Evolutionary conservation across 2,797 vertebrate species (phyloP).

Genomic region (Lepidocolaptes lacrymiger): DNA sequence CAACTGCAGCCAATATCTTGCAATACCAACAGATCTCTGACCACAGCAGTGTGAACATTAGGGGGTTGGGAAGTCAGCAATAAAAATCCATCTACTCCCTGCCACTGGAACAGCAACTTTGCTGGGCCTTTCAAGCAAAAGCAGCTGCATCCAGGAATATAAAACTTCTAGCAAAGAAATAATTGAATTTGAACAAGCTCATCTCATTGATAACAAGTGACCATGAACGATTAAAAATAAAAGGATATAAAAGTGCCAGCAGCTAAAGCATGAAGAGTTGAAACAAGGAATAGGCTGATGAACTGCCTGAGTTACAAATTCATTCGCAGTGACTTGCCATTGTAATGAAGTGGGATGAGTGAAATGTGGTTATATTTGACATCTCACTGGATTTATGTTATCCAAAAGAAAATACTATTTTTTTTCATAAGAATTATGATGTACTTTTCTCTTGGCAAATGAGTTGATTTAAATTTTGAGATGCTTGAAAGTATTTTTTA

Average conservation of each 20-base stretch:
- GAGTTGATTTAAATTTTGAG: constrained; percentile 18
- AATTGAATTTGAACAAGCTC: background rate
- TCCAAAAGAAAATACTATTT: background rate
- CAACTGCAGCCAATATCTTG: background rate
- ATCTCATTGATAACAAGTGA: background rate
- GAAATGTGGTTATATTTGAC: constrained; percentile 13
- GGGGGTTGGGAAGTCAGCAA: background rate
- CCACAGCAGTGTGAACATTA: background rate
- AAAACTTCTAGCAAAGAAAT: background rate
- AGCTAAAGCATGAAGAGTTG: background rate
- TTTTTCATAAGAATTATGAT: background rate
- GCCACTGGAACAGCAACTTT: background rate
- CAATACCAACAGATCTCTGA: background rate
- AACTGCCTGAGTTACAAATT: constrained; percentile 5
- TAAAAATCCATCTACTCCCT: background rate
- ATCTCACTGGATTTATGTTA: background rate
- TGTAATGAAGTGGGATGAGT: background rate
- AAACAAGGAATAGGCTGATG: background rate
- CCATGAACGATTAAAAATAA: background rate
- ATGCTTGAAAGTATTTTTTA: constrained; percentile 3
- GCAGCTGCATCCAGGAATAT: background rate
- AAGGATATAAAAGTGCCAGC: background rate
- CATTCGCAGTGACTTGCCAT: background rate
- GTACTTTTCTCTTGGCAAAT: background rate
- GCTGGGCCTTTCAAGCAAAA: background rate